Evolutionary conservation across 1,140 invertebrate genomes (phyloP).

Genomic region (Octopus bimaculoides): DNA sequence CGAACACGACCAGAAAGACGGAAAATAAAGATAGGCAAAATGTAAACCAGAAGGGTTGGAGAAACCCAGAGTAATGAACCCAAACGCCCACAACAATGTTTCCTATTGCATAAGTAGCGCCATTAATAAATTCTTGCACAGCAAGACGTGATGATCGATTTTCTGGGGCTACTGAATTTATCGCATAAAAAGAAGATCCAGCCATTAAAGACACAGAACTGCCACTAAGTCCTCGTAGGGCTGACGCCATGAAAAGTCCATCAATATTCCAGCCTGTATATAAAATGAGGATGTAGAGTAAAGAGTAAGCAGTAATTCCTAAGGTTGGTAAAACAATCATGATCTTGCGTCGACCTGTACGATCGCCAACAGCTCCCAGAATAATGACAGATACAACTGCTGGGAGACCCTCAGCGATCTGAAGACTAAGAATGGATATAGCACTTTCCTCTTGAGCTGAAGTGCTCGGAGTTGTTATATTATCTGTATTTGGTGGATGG

Average conservation of each 20-base stretch:
- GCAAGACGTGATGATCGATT: conserved; percentile 45
- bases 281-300: conserved; percentile 47
- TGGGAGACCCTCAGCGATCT: conserved; percentile 49
- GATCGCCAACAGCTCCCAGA: conserved; percentile 48
- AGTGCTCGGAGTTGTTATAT: conserved; percentile 17
- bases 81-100: conserved; percentile 53
- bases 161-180: conserved; percentile 41
- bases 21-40: conserved; percentile 31
- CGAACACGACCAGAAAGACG: conserved; percentile 40
- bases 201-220: conserved; percentile 51
- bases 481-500: conserved; percentile 17
- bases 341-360: conserved; percentile 44
- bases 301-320: conserved; percentile 42
- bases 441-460: conserved; percentile 45
- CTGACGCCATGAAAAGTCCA: conserved; percentile 51
- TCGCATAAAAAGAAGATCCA: conserved; percentile 46
- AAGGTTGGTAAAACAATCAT: conserved; percentile 46
- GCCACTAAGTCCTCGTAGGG: conserved; percentile 47
- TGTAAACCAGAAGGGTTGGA: conserved; percentile 49
- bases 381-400: conserved; percentile 49
- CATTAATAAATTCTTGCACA: conserved; percentile 51
- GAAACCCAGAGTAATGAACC: conserved; percentile 45
- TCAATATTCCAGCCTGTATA: conserved; percentile 51
- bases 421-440: conserved; percentile 40
- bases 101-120: conserved; percentile 47